A percentile compares a stretch with the other conserved stretches of the same genome.
Conservation (phyloP, 2,113 vertebrate species). For the Maccullochella peelii region DNA sequence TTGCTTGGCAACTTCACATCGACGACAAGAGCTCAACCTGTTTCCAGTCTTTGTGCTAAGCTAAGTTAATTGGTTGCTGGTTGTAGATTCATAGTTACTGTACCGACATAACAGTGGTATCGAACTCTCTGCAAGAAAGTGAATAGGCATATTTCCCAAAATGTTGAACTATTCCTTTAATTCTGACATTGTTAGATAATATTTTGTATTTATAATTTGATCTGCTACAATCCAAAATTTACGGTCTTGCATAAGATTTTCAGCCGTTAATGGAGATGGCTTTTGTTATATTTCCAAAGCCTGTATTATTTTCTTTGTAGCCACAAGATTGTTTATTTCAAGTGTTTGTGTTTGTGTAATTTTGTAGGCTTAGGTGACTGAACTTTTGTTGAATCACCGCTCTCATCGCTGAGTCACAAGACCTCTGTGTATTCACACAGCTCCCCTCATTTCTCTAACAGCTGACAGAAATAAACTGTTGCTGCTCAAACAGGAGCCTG, state of each 20-base stretch:
- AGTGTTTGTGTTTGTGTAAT: constrained; percentile 8
- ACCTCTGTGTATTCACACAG: constrained; percentile 39
- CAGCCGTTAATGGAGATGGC: not conserved
- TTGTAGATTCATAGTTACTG: not conserved
- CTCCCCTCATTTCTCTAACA: constrained; percentile 36
- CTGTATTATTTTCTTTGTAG: not conserved
- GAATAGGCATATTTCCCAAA: not conserved
- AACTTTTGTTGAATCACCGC: constrained; percentile 20
- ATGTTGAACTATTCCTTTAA: not conserved
- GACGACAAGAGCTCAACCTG: not conserved
- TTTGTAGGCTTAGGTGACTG: not conserved
- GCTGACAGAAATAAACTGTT: constrained; percentile 27
- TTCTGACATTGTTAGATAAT: not conserved
- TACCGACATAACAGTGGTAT: not conserved
- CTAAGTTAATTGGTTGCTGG: not conserved
- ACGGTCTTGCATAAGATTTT: not conserved
- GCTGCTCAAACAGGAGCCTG: constrained; percentile 5
- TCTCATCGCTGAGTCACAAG: constrained; percentile 57
- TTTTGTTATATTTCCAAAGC: not conserved
- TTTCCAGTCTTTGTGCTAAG: not conserved
- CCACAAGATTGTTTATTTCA: not conserved
- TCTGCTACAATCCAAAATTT: not conserved
- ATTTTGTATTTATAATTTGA: not conserved
- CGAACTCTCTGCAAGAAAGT: not conserved
- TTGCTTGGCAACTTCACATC: not conserved